Evolutionary conservation across 2,888 invertebrate species (phyloP).

Genomic region (Galerucella pusilla): DNA sequence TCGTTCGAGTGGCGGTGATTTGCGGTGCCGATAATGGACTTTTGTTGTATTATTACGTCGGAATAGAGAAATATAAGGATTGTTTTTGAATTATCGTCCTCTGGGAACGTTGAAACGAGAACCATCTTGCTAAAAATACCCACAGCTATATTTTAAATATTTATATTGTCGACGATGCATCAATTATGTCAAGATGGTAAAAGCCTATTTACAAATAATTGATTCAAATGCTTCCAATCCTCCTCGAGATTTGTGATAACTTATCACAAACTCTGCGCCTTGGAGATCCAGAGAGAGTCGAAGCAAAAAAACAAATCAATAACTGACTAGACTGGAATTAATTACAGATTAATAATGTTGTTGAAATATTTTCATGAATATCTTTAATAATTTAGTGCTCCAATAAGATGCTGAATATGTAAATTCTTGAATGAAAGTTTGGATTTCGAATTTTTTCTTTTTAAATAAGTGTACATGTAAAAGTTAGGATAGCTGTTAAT

Average conservation of each 20-base stretch:
- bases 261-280: neutral
- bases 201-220: neutral
- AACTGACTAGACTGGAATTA: too few species aligned
- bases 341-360: too few species aligned
- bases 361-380: too few species aligned
- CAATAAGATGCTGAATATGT: too few species aligned
- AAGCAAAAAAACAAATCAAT: too few species aligned
- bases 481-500: too few species aligned
- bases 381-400: too few species aligned
- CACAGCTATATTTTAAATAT: slow-evolving; percentile 21
- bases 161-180: slow-evolving; percentile 21
- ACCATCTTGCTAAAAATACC: slow-evolving; percentile 9
- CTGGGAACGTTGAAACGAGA: slow-evolving; percentile 22
- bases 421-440: too few species aligned
- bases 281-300: too few species aligned
- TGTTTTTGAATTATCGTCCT: slow-evolving; percentile 41
- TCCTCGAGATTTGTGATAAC: neutral
- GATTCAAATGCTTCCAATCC: neutral
- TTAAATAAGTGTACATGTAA: too few species aligned
- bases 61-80: slow-evolving; percentile 37
- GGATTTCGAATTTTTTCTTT: too few species aligned
- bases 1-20: slow-evolving; percentile 50
- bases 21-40: slow-evolving; percentile 54
- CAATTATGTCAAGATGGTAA: slow-evolving; percentile 18
- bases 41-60: slow-evolving; percentile 50